A percentile compares a stretch with the other conserved stretches of the same genome.
Conservation (phyloP, 2,113 vertebrate genomes). For the Heterotis niloticus region DNA sequence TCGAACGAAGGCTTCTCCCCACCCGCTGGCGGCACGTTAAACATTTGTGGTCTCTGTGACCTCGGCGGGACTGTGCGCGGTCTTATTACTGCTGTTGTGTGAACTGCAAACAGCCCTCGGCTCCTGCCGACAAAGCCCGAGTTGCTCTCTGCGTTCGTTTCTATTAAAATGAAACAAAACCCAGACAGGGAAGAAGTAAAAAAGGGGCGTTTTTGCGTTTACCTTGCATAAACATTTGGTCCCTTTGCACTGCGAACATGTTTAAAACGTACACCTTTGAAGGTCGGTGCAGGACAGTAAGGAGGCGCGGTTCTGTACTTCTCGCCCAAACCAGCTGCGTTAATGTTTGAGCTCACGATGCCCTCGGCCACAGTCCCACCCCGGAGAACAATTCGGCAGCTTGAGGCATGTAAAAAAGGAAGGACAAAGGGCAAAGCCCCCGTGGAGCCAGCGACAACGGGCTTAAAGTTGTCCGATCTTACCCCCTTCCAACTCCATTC, state of each 20-base stretch:
- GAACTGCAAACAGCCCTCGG: background rate
- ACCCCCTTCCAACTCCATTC: constrained; percentile 8
- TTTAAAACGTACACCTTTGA: background rate
- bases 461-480: constrained; percentile 23
- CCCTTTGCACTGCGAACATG: background rate
- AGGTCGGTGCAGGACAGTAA: background rate
- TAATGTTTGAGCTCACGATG: background rate
- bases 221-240: background rate
- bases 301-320: too few species aligned
- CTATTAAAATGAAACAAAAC: constrained; percentile 1
- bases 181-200: background rate
- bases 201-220: background rate
- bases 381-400: background rate
- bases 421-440: constrained; percentile 32
- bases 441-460: constrained; percentile 44
- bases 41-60: background rate
- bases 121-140: background rate
- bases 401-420: constrained; percentile 10
- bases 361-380: background rate
- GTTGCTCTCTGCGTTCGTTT: constrained; percentile 2
- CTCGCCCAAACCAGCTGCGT: too few species aligned
- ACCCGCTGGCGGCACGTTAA: constrained; percentile 9
- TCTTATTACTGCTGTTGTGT: background rate
- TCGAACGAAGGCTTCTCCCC: background rate
- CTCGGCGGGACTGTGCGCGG: background rate